Conservation (phyloP, 1,140 invertebrate genomes). For the Penaeus chinensis region DNA sequence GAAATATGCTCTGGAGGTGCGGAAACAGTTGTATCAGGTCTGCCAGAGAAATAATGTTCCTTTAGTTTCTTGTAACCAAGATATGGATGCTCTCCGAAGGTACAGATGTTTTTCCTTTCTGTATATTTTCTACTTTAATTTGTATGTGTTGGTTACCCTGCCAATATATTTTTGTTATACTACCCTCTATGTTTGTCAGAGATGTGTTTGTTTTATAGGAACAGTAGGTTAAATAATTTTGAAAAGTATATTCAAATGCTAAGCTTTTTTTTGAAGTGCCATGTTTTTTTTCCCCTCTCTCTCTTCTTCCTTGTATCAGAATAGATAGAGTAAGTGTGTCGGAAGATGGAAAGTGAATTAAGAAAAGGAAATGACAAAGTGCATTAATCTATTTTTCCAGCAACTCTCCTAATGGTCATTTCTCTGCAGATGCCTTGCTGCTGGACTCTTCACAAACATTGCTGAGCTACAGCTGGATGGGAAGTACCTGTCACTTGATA, state of each 20-base stretch:
- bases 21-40: slow-evolving; percentile 84
- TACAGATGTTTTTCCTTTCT: slow-evolving; percentile 42
- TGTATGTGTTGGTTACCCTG: no score
- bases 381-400: neutral
- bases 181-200: neutral
- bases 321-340: neutral
- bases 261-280: no score
- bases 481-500: slow-evolving; percentile 78
- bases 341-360: neutral
- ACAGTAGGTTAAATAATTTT: neutral
- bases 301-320: no score
- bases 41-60: slow-evolving; percentile 79
- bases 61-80: slow-evolving; percentile 79
- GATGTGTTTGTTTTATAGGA: neutral
- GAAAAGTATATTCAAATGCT: neutral
- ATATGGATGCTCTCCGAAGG: slow-evolving; percentile 73
- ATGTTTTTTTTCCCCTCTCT: no score
- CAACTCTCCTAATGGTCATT: neutral
- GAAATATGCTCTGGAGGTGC: slow-evolving; percentile 82
- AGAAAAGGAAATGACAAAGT: neutral
- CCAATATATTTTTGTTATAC: no score
- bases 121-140: neutral
- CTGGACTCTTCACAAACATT: slow-evolving; percentile 89
- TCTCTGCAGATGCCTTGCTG: slow-evolving; percentile 75
- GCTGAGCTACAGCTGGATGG: slow-evolving; percentile 84